Evolutionary conservation across 2,797 vertebrate species (phyloP), one percentile per base, ranked within the genome.

Genomic region (Spondyliosoma cantharus): DNA sequence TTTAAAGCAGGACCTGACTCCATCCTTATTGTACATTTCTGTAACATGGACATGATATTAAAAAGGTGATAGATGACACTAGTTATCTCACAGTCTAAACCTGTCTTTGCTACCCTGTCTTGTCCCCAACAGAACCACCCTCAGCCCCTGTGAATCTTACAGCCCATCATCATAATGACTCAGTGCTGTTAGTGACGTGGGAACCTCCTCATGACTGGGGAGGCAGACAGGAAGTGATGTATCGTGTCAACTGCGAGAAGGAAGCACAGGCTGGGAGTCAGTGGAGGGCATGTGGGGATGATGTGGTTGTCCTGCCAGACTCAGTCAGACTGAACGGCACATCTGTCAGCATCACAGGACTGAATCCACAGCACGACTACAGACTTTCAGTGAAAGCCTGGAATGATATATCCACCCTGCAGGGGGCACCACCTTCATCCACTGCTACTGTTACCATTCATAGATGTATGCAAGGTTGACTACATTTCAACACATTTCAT

Each of bases 111-210:
- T n/a, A 50, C n/a, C 11, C 32, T 49, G 15, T 56, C 29, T 12
- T 73, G 45, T 65, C n/a, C 7, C 29, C 56, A 45, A 52, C 80
- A 95, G 94, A 77, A 81, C 83, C 89, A 0, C 94, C 93, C 22
- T 92, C 94, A 6, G 85, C 90, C 16, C 94, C 93, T 0, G 62
- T 89, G 3, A 93, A 94, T n/a, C 37, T 93, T 29, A 87, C 46
- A 7, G 74, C 65, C 9, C 71, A 58, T 57, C 64, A 29, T 0
- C 65, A 56, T 2, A 89, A 75, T 9, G 81, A 79, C 78, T 83
- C 90, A 0, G 53, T 50, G 6, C 60, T 93, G 65, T n/a, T 8
- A 2, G 14, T 94, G 46, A 85, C 3, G 2, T 94, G 94, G 93
- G 89, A 84, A 2, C 81, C 87, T 25, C 92, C 94, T 67, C 58